Percentiles rank a stretch among this genome's conserved stretches.
phyloP scores from a whole-genome alignment of 2,113 vertebrate species.

The Cisticola juncidis region DNA sequence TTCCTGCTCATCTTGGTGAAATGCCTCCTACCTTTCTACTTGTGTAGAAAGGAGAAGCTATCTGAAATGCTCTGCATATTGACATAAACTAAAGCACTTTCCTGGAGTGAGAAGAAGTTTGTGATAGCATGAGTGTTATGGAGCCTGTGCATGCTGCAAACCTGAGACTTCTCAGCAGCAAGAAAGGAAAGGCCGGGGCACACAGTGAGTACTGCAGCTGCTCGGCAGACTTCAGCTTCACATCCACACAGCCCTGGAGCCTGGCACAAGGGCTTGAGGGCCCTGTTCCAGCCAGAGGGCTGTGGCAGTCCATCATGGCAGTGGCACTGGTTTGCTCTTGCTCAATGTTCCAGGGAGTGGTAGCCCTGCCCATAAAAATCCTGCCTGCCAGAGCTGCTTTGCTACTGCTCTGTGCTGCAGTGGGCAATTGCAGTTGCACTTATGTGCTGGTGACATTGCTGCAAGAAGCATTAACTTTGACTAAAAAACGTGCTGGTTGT shows the following conservation, averaged over 20 bases:
- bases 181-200: background rate
- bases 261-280: background rate
- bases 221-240: background rate
- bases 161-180: background rate
- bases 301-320: background rate
- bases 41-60: background rate
- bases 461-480: background rate
- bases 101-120: background rate
- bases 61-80: background rate
- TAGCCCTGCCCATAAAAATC: background rate
- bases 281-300: background rate
- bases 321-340: background rate
- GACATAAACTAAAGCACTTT: background rate
- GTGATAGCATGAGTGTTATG: background rate
- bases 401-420: background rate
- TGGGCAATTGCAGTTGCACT: background rate
- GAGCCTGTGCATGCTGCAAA: background rate
- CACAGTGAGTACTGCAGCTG: rapidly evolving
- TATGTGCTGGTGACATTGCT: background rate
- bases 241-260: background rate
- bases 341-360: background rate
- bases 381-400: background rate
- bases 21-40: background rate
- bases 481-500: background rate
- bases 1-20: background rate